These are phyloP conservation scores for Micromesistius poutassou DNA, from an alignment of 2,797 vertebrate genomes.

Conservation along the genomic window DNA sequence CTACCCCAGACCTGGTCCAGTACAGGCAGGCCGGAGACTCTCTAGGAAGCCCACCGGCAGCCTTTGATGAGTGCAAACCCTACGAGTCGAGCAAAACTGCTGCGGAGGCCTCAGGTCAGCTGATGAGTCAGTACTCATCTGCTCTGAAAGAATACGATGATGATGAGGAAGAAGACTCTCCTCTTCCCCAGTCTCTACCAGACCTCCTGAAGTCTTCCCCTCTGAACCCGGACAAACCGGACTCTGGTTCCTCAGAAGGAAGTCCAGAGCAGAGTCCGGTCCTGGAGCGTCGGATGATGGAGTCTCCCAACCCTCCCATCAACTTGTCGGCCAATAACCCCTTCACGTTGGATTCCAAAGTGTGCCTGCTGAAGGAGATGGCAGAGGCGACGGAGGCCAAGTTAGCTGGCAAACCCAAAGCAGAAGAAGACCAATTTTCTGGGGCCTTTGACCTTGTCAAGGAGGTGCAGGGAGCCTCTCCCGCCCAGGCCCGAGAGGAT, in stretches of 20 bases:
- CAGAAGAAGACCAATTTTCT: slow-evolving; percentile 74
- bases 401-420: slow-evolving; percentile 47
- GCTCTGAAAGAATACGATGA: slow-evolving; percentile 68
- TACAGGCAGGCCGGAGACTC: slow-evolving; percentile 82
- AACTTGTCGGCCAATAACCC: slow-evolving; percentile 79
- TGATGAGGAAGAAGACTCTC: slow-evolving; percentile 61
- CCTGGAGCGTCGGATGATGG: slow-evolving; percentile 73
- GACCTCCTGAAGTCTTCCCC: slow-evolving; percentile 91
- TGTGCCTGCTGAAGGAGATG: slow-evolving; percentile 74
- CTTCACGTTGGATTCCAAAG: slow-evolving; percentile 79
- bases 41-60: slow-evolving; percentile 72
- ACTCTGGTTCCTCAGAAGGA: slow-evolving; percentile 74
- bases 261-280: slow-evolving; percentile 73
- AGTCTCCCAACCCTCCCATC: slow-evolving; percentile 70
- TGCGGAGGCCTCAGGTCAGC: slow-evolving; percentile 73
- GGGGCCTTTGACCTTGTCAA: slow-evolving; percentile 90
- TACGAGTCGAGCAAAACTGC: slow-evolving; percentile 78
- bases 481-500: slow-evolving; percentile 54
- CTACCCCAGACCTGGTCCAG: slow-evolving; percentile 93
- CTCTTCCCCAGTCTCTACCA: slow-evolving; percentile 77
- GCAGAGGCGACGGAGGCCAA: slow-evolving; percentile 67
- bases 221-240: slow-evolving; percentile 72
- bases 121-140: slow-evolving; percentile 73
- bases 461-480: slow-evolving; percentile 71
- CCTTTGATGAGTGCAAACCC: slow-evolving; percentile 77